Evolutionary conservation across 1,140 invertebrate species (phyloP), one percentile per base, ranked within the genome.

Genomic region (Eurosta solidaginis): DNA sequence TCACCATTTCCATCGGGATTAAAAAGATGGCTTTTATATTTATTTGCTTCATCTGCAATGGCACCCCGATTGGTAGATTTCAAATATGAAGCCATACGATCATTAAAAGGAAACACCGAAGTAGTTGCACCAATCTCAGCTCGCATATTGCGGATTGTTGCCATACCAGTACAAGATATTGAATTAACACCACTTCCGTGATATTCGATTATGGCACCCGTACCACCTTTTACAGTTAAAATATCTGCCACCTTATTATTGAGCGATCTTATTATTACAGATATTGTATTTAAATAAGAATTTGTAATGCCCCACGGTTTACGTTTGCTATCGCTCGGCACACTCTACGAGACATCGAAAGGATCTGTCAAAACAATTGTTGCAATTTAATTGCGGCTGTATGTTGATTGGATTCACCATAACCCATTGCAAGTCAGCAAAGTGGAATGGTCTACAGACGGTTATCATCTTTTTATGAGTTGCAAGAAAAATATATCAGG

Each of bases 71-170:
- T 92, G n/a, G 98, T 99, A 0, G 97, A 93, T 82, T 93, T 93
- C 40, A 99, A 90, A 86, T 99, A 99, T 82, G 96, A 94, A 76
- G 91, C 92, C 97, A 99, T 99, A 80, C 97, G 92, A 20, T 91
- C 89, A 88, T 99, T 99, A 91, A 95, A 99, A 0, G 98, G 98
- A 90, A 99, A 99, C 27, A 99, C 90, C 82, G 91, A 88, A 5
- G 98, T 99, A 9, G 98, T 99, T 1, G 98, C 98, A 81, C 98
- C 98, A 83, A 99, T 99, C 90, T 99, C 98, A 81, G 98, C 98
- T 78, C 98, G 98, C 98, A 99, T 99, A 89, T 99, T 99, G 88
- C 98, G 99, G 88, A 99, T 99, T 36, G 98, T 99, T 10, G 96
- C 98, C 97, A 99, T 99, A 77, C 97, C 98, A 44, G 98, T 99